Base-by-base conservation (phyloP, 2,888 invertebrate species). In the Drosophila austrosaltans region DNA sequence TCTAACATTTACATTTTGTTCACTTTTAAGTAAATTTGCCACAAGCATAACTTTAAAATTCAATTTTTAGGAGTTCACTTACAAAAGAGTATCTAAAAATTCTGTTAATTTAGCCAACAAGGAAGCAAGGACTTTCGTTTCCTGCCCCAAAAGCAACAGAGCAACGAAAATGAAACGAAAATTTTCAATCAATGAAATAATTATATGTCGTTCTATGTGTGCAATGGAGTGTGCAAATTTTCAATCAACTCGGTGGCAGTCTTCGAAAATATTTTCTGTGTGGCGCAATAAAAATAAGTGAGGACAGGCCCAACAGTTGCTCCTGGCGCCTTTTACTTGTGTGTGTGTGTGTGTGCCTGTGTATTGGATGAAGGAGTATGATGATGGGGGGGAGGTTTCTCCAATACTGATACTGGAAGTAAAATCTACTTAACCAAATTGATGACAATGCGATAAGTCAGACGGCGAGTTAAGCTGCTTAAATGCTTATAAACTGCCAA, bases 391-490 rank as follows among this genome's bases (percentile, higher is more conserved):
- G 16, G 16, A 16, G 16, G 10, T 48, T 10, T 12, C 22, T 12
- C 25, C 22, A 48, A 25, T 48, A 48, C 48, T 48, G 48, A 25
- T 25, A 48, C 36, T 56, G 56, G 53, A 12, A 53, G 54, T 57
- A 67, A 76, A 83, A 81, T 86, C 81, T 78, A 86, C 83, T 84
- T 84, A 84, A 81, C 79, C 81, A 83, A 86, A 84, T 84, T 84
- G 81, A 84, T 86, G 87, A 84, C 83, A 83, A 86, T 81, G 79
- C 82, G 84, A 83, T 84, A 83, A 86, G 84, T 80, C 84, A 83
- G 78, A 63, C 83, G 78, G 82, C 83, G 78, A 84, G 82, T 82
- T 80, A 84, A 84, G 82, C 82, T 68, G 82, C 80, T 83, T 83
- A 86, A 86, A 83, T 83, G 86, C 82, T 81, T 82, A 84, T 84